phyloP scores from a whole-genome alignment of 2,113 vertebrate genomes.

The Bubo bubo region DNA sequence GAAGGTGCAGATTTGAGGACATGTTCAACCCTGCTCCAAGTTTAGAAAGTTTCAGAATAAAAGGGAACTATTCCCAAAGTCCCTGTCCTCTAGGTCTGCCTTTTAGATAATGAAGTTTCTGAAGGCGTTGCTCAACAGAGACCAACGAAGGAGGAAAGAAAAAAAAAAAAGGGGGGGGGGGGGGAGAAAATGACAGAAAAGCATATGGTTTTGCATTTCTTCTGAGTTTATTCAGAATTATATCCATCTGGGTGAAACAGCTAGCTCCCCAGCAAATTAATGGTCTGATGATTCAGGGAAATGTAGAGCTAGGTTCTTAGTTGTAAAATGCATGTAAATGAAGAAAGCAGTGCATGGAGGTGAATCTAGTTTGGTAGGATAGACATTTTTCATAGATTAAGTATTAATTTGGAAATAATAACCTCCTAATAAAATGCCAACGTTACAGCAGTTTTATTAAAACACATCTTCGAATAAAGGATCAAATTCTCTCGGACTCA shows the following conservation, averaged over 20 bases:
- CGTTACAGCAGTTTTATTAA: neutral
- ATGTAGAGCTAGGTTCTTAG: neutral
- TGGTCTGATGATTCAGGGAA: constrained; percentile 40
- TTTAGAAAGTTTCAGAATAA: constrained; percentile 29
- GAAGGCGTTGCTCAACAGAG: neutral
- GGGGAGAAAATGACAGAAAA: neutral
- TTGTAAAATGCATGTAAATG: neutral
- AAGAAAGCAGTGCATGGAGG: neutral
- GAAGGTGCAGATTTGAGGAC: constrained; percentile 59
- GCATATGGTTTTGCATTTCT: constrained; percentile 29
- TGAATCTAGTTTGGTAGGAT: neutral
- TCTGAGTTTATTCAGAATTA: constrained; percentile 20
- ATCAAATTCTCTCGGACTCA: constrained; percentile 10
- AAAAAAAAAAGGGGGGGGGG: rapidly evolving
- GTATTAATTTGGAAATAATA: constrained; percentile 12
- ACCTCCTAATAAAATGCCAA: neutral
- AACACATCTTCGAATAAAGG: neutral
- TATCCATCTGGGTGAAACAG: constrained; percentile 20
- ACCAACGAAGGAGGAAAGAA: neutral
- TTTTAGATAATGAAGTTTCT: constrained; percentile 47
- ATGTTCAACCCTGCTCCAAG: constrained; percentile 21
- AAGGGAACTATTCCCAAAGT: constrained; percentile 11
- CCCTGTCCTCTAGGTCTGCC: constrained; percentile 24
- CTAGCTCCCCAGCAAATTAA: constrained; percentile 9
- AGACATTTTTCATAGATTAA: neutral